A percentile compares a stretch with the other conserved stretches of the same genome.
phyloP scores from a whole-genome alignment of 2,113 vertebrate genomes.

The Osmerus eperlanus region DNA sequence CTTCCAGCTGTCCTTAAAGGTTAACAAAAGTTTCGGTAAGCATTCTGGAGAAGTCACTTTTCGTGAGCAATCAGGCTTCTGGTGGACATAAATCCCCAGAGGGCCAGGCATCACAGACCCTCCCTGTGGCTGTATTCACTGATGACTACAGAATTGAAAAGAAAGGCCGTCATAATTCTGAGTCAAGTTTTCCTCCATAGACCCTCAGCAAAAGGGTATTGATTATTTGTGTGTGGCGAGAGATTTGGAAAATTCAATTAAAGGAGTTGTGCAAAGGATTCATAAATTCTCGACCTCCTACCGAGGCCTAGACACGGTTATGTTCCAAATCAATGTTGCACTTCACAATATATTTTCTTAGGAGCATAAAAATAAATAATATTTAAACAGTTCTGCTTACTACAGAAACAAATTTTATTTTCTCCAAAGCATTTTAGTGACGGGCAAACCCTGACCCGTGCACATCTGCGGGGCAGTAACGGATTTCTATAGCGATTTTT shows the following conservation, averaged over 20 bases:
- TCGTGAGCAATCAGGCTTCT: conserved; percentile 82
- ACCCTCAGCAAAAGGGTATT: conserved; percentile 90
- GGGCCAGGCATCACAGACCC: conserved; percentile 85
- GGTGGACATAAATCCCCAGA: conserved; percentile 82
- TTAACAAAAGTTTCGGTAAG: conserved; percentile 79
- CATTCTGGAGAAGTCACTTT: conserved; percentile 75
- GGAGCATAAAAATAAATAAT: conserved; percentile 99
- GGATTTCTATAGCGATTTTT: conserved; percentile 93
- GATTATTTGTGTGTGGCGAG: conserved; percentile 99
- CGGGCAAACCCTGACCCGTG: conserved; percentile 80
- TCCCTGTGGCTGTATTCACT: conserved; percentile 91
- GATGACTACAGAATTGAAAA: conserved; percentile 99
- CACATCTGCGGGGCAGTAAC: conserved; percentile 83
- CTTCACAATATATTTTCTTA: conserved; percentile 99
- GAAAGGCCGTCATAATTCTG: conserved; percentile 98
- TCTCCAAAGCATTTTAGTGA: conserved; percentile 87
- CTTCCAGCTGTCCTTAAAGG: conserved; percentile 53
- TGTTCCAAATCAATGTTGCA: conserved; percentile 98
- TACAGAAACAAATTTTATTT: conserved; percentile 99
- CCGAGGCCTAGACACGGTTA: conserved; percentile 92
- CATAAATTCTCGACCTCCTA: conserved; percentile 93
- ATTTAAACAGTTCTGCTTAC: conserved; percentile 99
- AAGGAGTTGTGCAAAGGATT: conserved; percentile 99
- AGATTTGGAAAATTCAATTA: conserved; percentile 99
- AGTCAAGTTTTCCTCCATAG: conserved; percentile 80